Conservation (phyloP, 2,113 vertebrate species). For the Menura novaehollandiae region DNA sequence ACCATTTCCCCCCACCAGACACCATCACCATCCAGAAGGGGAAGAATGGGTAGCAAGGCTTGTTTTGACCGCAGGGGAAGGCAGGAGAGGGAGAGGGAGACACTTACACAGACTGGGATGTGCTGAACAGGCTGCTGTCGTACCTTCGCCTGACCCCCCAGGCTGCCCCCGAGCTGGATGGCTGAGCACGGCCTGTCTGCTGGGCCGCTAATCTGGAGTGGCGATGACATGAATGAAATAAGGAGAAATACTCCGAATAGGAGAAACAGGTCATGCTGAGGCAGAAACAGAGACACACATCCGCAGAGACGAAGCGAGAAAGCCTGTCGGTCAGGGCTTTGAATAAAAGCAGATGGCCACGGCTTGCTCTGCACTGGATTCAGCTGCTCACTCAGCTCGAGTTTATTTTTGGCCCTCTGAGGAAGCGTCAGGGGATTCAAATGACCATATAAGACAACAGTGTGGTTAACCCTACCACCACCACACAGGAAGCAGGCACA, state of each 20-base stretch:
- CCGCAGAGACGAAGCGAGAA: neutral
- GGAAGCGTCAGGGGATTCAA: slow-evolving; percentile 80
- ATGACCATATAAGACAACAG: slow-evolving; percentile 91
- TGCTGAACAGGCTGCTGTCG: slow-evolving; percentile 71
- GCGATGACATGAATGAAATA: slow-evolving; percentile 81
- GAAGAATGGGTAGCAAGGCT: neutral
- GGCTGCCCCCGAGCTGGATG: slow-evolving; percentile 56
- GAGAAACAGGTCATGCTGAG: slow-evolving; percentile 88
- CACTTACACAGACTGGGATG: slow-evolving; percentile 81
- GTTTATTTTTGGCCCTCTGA: slow-evolving; percentile 91
- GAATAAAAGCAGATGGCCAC: slow-evolving; percentile 75
- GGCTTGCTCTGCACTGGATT: slow-evolving; percentile 65
- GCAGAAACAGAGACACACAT: slow-evolving; percentile 12
- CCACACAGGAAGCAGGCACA: slow-evolving; percentile 51
- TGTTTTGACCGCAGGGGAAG: neutral
- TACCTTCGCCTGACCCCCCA: slow-evolving; percentile 77
- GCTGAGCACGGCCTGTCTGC: slow-evolving; percentile 16
- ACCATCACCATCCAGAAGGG: neutral
- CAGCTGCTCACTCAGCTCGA: slow-evolving; percentile 80
- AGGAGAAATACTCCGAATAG: slow-evolving; percentile 89
- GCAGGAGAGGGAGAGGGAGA: neutral
- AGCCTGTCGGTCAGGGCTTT: slow-evolving; percentile 49
- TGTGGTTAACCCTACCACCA: slow-evolving; percentile 73
- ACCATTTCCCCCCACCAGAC: neutral
- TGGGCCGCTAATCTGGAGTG: slow-evolving; percentile 62